A percentile compares a stretch with the other conserved stretches of the same genome.
These are phyloP conservation scores for Sterna hirundo DNA, from an alignment of 2,113 vertebrate genomes.

Conservation along the genomic window DNA sequence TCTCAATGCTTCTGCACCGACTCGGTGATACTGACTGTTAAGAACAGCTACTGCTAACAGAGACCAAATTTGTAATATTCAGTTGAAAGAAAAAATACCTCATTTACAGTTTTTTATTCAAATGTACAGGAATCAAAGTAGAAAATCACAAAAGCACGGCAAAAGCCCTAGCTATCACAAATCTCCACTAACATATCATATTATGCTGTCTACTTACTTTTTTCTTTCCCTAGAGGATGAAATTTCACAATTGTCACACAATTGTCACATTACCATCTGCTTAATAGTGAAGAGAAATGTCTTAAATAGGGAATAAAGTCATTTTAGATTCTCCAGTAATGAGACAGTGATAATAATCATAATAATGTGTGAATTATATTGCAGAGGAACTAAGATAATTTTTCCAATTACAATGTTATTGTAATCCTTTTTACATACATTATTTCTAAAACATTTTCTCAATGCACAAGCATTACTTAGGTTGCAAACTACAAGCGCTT, in stretches of 20 bases:
- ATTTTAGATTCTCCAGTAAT: neutral
- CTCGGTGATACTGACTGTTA: neutral
- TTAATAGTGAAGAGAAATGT: neutral
- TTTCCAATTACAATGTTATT: neutral
- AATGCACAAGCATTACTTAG: neutral
- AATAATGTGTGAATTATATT: neutral
- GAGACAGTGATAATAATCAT: neutral
- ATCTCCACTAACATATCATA: neutral
- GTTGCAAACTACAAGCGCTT: neutral
- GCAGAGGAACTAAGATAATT: neutral
- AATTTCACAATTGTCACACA: neutral
- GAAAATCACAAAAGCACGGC: neutral
- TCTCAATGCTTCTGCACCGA: neutral
- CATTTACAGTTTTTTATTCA: neutral
- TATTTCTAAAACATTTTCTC: neutral
- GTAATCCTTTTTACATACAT: neutral
- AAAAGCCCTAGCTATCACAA: neutral
- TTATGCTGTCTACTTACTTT: neutral
- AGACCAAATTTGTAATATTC: neutral
- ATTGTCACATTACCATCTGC: neutral
- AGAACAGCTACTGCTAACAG: neutral
- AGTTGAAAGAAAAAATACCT: neutral
- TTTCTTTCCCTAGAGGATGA: neutral
- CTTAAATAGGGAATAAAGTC: neutral
- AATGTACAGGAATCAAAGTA: neutral